Evolutionary conservation across 2,888 invertebrate genomes (phyloP).

Genomic region (Neuroscelio doddi): DNA sequence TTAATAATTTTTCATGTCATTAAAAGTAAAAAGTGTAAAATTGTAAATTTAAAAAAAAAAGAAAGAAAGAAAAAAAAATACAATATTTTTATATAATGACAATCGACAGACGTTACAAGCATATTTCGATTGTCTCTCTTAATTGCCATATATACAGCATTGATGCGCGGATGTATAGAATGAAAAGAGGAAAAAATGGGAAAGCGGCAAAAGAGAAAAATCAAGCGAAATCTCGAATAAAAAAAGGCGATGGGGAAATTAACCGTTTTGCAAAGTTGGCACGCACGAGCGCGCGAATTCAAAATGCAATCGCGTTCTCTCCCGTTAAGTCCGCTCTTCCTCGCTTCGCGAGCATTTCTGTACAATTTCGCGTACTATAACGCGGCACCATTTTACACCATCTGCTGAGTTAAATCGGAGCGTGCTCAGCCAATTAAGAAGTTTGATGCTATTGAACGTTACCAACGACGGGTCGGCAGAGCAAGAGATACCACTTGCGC

Average conservation of each 20-base stretch:
- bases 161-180: not conserved
- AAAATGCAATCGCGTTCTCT: slow-evolving; percentile 40
- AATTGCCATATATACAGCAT: no score
- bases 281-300: slow-evolving; percentile 46
- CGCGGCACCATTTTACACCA: slow-evolving; percentile 49
- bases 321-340: slow-evolving; percentile 24
- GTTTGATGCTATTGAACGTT: slow-evolving; percentile 57
- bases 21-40: no score
- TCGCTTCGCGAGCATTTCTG: slow-evolving; percentile 41
- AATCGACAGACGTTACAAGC: no score
- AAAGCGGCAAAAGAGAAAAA: slow-evolving; percentile 26
- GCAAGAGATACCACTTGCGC: slow-evolving; percentile 45
- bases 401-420: slow-evolving; percentile 51
- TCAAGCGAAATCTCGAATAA: slow-evolving; percentile 23
- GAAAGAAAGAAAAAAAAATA: no score
- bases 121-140: no score
- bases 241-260: slow-evolving; percentile 35
- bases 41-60: no score
- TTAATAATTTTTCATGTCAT: no score
- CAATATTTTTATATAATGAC: no score
- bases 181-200: not conserved
- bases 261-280: slow-evolving; percentile 45
- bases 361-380: slow-evolving; percentile 44
- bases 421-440: slow-evolving; percentile 58
- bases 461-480: slow-evolving; percentile 43